phyloP scores from a whole-genome alignment of 37 sponge, comb jelly and placozoan genomes.

The Tethya wilhelma region DNA sequence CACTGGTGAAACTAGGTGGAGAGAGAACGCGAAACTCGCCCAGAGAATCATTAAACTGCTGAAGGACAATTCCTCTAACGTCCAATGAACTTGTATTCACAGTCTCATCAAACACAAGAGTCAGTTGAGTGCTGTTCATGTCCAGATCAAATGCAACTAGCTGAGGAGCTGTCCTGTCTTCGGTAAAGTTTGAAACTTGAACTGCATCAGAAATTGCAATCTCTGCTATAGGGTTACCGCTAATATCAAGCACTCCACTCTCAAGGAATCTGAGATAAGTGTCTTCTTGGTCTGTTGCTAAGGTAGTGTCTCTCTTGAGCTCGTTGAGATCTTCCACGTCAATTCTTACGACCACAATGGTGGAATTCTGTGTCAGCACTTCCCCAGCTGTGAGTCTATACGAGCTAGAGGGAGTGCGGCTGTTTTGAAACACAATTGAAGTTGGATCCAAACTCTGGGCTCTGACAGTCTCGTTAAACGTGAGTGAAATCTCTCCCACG shows the following conservation, averaged over 20 bases:
- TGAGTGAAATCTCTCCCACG: slow-evolving; percentile 62
- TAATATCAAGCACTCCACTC: slow-evolving; percentile 72
- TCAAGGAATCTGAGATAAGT: slow-evolving; percentile 47
- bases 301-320: slow-evolving; percentile 49
- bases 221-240: slow-evolving; percentile 55
- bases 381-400: slow-evolving; percentile 37
- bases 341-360: slow-evolving; percentile 50
- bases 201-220: slow-evolving; percentile 35
- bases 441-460: slow-evolving; percentile 26
- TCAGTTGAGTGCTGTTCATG: slow-evolving; percentile 52
- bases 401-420: not conserved
- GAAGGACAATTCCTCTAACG: slow-evolving; percentile 65
- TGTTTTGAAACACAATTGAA: slow-evolving; percentile 50
- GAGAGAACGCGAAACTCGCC: slow-evolving; percentile 56
- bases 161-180: slow-evolving; percentile 66
- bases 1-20: slow-evolving; percentile 36
- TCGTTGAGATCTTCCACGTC: slow-evolving; percentile 56
- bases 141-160: slow-evolving; percentile 73
- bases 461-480: slow-evolving; percentile 84
- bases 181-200: slow-evolving; percentile 49
- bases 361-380: slow-evolving; percentile 63
- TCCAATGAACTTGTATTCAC: slow-evolving; percentile 72
- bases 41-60: slow-evolving; percentile 46
- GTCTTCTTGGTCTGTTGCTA: slow-evolving; percentile 32
- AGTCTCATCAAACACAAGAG: slow-evolving; percentile 84